These are phyloP conservation scores for Odocoileus hemionus DNA, from an alignment of 2,113 vertebrate species.

Conservation along the genomic window DNA sequence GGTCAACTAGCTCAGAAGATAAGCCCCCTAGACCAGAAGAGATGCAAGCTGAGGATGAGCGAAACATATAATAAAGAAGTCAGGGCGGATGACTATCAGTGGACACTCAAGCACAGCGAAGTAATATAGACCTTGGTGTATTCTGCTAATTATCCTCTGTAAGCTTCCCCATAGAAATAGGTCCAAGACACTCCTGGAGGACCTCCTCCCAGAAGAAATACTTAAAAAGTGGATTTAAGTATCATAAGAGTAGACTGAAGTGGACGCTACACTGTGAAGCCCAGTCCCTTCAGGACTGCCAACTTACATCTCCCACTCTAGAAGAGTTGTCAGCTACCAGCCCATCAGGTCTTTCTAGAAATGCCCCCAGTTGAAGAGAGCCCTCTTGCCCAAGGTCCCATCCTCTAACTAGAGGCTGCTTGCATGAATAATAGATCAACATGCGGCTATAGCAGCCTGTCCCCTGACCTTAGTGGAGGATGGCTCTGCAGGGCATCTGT, in stretches of 20 bases:
- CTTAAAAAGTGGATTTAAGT: background rate
- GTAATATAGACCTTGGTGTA: background rate
- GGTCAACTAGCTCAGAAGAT: background rate
- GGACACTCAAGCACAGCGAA: background rate
- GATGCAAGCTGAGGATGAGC: background rate
- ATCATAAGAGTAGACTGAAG: background rate
- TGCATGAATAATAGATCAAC: background rate
- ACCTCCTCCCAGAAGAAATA: background rate
- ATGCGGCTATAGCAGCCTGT: background rate
- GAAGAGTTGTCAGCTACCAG: background rate
- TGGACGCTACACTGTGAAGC: background rate
- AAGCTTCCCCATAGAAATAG: background rate
- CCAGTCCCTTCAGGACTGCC: background rate
- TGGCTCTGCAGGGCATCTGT: no score
- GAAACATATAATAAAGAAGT: background rate
- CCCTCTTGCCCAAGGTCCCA: background rate
- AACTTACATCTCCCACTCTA: fast-evolving
- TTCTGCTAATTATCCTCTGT: background rate
- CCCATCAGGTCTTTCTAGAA: background rate
- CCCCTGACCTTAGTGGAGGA: background rate
- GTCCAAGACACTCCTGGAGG: background rate
- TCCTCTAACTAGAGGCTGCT: background rate
- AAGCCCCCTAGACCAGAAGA: background rate
- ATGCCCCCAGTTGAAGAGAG: background rate
- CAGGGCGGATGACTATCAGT: background rate